Evolutionary conservation across 2,113 vertebrate genomes (phyloP).

Genomic region (Carollia perspicillata): DNA sequence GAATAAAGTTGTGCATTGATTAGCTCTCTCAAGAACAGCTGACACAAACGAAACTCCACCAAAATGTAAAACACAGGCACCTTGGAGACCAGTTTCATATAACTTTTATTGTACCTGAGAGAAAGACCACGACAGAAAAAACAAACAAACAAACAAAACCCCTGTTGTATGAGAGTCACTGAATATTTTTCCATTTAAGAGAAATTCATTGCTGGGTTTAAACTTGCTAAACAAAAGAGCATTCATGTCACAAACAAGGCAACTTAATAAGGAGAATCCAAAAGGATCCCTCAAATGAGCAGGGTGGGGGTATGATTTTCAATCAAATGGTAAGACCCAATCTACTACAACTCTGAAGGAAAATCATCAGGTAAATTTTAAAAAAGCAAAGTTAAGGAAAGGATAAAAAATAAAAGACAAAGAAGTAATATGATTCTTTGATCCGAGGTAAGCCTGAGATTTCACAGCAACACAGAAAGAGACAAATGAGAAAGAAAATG

Average conservation of each 20-base stretch:
- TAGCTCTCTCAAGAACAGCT: not conserved
- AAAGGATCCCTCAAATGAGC: not conserved
- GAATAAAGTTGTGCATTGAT: not conserved
- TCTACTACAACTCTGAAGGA: not conserved
- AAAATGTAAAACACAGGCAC: not conserved
- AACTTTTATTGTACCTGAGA: not conserved
- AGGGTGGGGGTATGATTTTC: not conserved
- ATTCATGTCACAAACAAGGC: not conserved
- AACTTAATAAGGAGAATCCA: not conserved
- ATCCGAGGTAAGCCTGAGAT: not conserved
- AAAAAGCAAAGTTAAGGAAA: not conserved
- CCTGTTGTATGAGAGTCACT: not conserved
- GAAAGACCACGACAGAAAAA: not conserved
- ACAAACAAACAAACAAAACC: not conserved
- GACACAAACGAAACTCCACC: conserved; percentile 13
- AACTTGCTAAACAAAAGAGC: not conserved
- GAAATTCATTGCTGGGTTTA: not conserved
- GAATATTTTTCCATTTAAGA: conserved; percentile 5
- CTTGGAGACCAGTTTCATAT: not conserved
- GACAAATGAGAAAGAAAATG: not conserved
- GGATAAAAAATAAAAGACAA: not conserved
- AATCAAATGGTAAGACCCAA: not conserved
- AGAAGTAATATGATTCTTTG: not conserved
- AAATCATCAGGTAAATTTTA: not conserved
- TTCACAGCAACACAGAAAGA: not conserved